Conservation (phyloP, 2,888 invertebrate species). For the Macrostomum cliftonense region DNA sequence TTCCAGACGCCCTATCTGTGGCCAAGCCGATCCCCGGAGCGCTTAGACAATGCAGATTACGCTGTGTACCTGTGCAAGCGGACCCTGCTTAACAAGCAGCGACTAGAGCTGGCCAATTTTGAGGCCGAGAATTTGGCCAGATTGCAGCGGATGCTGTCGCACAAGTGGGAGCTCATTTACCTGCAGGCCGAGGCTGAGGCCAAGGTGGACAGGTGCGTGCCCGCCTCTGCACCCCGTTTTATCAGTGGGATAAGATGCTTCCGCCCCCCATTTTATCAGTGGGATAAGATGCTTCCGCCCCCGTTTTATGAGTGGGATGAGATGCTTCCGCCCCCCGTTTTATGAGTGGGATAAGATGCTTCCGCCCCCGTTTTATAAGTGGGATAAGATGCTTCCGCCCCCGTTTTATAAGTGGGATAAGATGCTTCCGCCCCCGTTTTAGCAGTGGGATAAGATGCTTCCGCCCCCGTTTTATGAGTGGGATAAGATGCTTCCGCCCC, state of each 20-base stretch:
- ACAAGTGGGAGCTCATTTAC: conserved; percentile 99
- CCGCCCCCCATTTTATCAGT: no score
- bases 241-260: neutral
- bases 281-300: no score
- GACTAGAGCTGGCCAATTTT: conserved; percentile 87
- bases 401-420: no score
- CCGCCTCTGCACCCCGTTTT: neutral
- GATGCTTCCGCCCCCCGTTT: neutral
- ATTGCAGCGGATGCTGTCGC: conserved; percentile 91
- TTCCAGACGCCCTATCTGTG: conserved; percentile 94
- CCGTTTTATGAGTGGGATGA: neutral
- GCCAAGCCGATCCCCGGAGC: conserved; percentile 88
- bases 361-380: neutral
- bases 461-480: no score
- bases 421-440: neutral
- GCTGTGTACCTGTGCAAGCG: conserved; percentile 95
- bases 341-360: no score
- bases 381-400: neutral
- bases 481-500: no score
- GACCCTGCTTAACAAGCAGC: conserved; percentile 98
- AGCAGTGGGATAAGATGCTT: neutral
- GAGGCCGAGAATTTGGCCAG: conserved; percentile 92
- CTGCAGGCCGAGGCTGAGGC: conserved; percentile 44
- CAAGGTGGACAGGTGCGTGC: conserved; percentile 8
- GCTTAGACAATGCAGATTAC: conserved; percentile 97